Base-by-base conservation (phyloP, 2,888 invertebrate species). In the Omphaloscelis lunosa region DNA sequence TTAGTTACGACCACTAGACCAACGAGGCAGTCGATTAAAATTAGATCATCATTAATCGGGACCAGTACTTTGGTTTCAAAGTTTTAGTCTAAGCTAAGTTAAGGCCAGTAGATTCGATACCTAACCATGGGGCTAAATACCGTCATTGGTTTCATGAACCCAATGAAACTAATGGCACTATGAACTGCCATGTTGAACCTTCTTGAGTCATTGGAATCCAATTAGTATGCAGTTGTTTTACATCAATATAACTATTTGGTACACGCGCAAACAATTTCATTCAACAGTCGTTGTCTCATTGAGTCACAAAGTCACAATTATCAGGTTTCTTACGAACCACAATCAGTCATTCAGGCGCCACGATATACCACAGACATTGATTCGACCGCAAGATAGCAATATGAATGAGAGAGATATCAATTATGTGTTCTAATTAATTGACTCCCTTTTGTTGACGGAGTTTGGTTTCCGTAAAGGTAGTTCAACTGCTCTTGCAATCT, bases 291-390 rank as follows among this genome's bases (percentile, higher is more conserved):
- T 39, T 69, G 15, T 59, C n/a, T 72, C 34, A 72, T 72, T 78
- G 48, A 48, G 61, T 34, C 59, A 72, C n/a, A 69, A 69, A 48
- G 61, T 34, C 59, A 72, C n/a, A 69, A 69, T 62, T 53, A 80
- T 82, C 56, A 69, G 69, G 75, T 83, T 82, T 17, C 75, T 15
- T 59, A 20, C 0, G 0, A 70, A 79, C 82, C 82, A 15, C 83
- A 82, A 61, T 67, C 34, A 51, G 75, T 56, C 61, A 61, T 63
- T 41, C 62, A 66, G 69, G 69, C 81, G 75, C 70, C 56, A 39
- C 17, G 59, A 45, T 72, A 65, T 34, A 72, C 82, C 82, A 61
- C 84, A 83, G 80, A 59, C 34, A 75, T 79, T n/a, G 58, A 79
- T 65, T 51, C 80, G 15, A 83, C 75, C 75, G 61, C 79, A 72